Evolutionary conservation across 2,113 vertebrate species (phyloP).

Genomic region (Glaucomys volans): DNA sequence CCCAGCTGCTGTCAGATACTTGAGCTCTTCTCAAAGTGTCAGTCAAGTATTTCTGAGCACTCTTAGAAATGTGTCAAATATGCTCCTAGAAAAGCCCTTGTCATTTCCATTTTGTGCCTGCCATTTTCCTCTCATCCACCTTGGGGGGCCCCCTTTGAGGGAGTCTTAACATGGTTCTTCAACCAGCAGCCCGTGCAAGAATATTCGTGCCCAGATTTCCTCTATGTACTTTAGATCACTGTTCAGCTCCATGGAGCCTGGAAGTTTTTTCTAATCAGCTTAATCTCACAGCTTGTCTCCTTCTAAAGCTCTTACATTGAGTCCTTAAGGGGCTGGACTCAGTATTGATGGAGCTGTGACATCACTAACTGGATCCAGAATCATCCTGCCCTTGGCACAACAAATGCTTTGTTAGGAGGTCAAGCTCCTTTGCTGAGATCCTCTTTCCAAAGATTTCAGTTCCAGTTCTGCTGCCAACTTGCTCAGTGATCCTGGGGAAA

Average conservation of each 20-base stretch:
- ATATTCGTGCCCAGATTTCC: neutral
- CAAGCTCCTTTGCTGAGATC: neutral
- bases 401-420: neutral
- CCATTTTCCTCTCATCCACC: neutral
- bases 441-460: neutral
- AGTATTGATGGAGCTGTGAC: neutral
- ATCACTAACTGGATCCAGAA: neutral
- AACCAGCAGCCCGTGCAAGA: neutral
- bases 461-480: neutral
- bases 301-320: neutral
- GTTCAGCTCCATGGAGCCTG: neutral
- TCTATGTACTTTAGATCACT: neutral
- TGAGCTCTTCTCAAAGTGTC: neutral
- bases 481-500: neutral
- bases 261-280: neutral
- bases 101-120: neutral
- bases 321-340: neutral
- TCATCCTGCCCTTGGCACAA: neutral
- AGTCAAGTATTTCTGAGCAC: neutral
- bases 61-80: neutral
- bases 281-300: constrained; percentile 8
- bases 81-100: neutral
- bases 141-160: neutral
- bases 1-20: neutral
- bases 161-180: neutral